Evolutionary conservation across 2,797 vertebrate species (phyloP).

Genomic region (Miichthys miiuy): DNA sequence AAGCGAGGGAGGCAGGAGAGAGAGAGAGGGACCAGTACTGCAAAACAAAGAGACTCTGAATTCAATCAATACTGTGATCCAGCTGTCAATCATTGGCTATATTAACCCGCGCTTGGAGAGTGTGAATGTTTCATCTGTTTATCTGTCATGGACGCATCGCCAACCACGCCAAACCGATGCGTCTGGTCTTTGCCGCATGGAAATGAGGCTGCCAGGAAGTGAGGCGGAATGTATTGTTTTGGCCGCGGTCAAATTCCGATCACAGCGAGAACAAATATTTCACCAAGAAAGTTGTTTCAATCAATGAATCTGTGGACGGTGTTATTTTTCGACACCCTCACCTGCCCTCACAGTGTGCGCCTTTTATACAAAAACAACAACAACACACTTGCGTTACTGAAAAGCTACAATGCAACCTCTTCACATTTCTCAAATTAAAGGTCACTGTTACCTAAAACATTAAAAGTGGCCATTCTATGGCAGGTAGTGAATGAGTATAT

Average conservation of each 20-base stretch:
- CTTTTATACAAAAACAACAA: conserved; percentile 37
- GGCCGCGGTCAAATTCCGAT: conserved; percentile 25
- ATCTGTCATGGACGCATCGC: conserved; percentile 31
- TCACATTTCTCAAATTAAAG: conserved; percentile 75
- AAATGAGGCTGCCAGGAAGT: conserved; percentile 21
- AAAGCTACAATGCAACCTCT: conserved; percentile 42
- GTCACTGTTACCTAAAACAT: conserved; percentile 64
- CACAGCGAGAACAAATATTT: conserved; percentile 38
- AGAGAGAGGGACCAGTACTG: conserved; percentile 8
- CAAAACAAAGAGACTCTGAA: conserved; percentile 61
- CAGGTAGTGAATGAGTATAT: conserved; percentile 50
- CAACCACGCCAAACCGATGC: neutral
- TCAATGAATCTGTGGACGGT: conserved; percentile 49
- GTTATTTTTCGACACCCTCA: conserved; percentile 23
- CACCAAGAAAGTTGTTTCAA: conserved; percentile 37
- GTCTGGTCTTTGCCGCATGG: neutral
- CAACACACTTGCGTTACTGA: conserved; percentile 16
- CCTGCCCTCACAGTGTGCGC: conserved; percentile 15
- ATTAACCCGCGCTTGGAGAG: conserved; percentile 59
- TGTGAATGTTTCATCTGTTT: conserved; percentile 59
- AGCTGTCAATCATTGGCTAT: conserved; percentile 78
- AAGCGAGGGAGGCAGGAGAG: conserved; percentile 32
- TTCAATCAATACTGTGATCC: conserved; percentile 79
- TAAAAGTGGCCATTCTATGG: conserved; percentile 25
- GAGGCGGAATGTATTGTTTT: conserved; percentile 7